Evolutionary conservation across 2,888 invertebrate species (phyloP).

Genomic region (Lepidocyrtinus sp.): DNA sequence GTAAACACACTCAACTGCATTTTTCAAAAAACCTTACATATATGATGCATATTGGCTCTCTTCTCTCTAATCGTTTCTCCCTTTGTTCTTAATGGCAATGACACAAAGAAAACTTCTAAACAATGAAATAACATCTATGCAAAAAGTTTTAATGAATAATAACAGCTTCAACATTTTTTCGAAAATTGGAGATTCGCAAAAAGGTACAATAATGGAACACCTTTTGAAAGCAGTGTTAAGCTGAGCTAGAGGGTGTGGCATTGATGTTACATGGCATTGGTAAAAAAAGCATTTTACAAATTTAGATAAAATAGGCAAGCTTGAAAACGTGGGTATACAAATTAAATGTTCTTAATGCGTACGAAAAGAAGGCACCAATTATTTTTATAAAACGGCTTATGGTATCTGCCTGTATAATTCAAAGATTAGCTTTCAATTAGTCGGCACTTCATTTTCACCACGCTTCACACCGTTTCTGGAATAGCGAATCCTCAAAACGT

Average conservation of each 20-base stretch:
- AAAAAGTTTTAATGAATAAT: neutral
- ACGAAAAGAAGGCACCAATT: no score
- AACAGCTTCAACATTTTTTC: constrained; percentile 29
- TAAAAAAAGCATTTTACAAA: neutral
- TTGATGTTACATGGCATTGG: neutral
- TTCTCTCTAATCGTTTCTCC: constrained; percentile 9
- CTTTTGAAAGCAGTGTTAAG: neutral
- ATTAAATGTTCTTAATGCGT: no score
- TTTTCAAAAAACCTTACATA: neutral
- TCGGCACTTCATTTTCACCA: constrained; percentile 2
- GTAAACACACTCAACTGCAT: neutral
- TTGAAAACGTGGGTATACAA: no score
- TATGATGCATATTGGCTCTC: neutral
- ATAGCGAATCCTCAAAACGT: no score
- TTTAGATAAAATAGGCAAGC: no score
- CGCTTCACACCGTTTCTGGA: neutral
- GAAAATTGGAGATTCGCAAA: constrained; percentile 11
- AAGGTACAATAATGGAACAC: neutral
- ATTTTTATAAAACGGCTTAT: no score
- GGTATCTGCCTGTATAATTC: no score
- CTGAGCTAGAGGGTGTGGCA: neutral
- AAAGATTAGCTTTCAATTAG: constrained; percentile 45
- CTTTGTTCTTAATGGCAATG: constrained; percentile 25
- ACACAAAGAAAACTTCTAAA: constrained; percentile 20
- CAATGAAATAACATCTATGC: neutral